Evolutionary conservation across 2,797 vertebrate genomes (phyloP).

Genomic region (Pangasius krempfi): DNA sequence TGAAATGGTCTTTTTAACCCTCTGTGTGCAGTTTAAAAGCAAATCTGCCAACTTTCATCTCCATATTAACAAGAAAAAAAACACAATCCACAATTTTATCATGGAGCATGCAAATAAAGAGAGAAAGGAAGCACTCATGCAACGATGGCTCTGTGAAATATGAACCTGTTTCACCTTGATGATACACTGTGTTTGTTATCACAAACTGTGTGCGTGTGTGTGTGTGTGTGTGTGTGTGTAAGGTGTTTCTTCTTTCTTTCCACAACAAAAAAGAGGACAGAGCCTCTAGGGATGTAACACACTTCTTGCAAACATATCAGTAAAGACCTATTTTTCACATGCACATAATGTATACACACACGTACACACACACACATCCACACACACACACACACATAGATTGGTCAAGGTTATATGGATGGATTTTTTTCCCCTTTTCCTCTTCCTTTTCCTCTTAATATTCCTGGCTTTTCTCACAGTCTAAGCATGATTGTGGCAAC

Average conservation of each 20-base stretch:
- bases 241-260: background rate
- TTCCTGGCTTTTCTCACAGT: background rate
- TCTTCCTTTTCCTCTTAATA: background rate
- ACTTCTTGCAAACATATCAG: constrained; percentile 53
- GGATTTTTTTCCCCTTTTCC: background rate
- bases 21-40: background rate
- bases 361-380: background rate
- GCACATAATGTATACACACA: background rate
- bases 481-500: background rate
- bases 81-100: background rate
- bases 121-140: background rate
- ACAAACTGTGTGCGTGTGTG: background rate
- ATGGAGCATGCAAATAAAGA: background rate
- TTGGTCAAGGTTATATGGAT: background rate
- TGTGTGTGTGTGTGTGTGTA: background rate
- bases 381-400: background rate
- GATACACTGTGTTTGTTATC: background rate
- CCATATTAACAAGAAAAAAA: background rate
- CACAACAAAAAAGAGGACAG: constrained; percentile 12
- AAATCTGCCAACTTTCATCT: background rate
- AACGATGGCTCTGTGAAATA: background rate
- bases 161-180: background rate
- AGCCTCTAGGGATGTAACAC: constrained; percentile 52
- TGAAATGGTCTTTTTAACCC: background rate
- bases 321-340: constrained; percentile 22